These are phyloP conservation scores for Dryoscopus gambensis DNA, from an alignment of 2,113 vertebrate genomes.

Conservation along the genomic window DNA sequence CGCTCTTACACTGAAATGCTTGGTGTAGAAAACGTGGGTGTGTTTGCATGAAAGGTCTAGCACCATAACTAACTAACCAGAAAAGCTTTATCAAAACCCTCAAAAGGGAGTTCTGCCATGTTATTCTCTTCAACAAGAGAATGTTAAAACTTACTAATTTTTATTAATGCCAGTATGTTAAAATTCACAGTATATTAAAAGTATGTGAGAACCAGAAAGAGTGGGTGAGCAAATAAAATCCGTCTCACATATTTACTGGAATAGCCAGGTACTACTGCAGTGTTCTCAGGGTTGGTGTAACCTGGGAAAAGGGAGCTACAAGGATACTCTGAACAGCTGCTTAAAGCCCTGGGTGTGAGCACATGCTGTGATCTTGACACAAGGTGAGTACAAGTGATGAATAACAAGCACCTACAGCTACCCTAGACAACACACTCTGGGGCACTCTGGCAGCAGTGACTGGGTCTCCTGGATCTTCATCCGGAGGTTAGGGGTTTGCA, in stretches of 20 bases:
- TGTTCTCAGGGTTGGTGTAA: not conserved
- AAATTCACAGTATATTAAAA: not conserved
- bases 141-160: not conserved
- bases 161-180: not conserved
- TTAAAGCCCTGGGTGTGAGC: not conserved
- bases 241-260: not conserved
- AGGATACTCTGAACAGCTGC: not conserved
- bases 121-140: not conserved
- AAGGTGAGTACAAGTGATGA: not conserved
- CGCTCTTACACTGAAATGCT: not conserved
- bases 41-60: not conserved
- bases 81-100: not conserved
- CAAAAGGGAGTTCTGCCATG: not conserved
- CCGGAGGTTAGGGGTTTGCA: not conserved
- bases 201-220: not conserved
- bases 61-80: not conserved
- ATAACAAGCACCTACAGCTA: not conserved
- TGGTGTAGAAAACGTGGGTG: not conserved
- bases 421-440: rapidly evolving
- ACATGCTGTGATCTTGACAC: not conserved
- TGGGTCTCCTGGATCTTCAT: not conserved
- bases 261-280: not conserved
- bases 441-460: not conserved
- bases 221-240: not conserved
- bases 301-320: not conserved